Percentiles rank a stretch among this genome's conserved stretches.
These are phyloP conservation scores for Virgularia gustaviana DNA, from an alignment of 92 coral and sea anemone genomes.

Conservation along the genomic window DNA sequence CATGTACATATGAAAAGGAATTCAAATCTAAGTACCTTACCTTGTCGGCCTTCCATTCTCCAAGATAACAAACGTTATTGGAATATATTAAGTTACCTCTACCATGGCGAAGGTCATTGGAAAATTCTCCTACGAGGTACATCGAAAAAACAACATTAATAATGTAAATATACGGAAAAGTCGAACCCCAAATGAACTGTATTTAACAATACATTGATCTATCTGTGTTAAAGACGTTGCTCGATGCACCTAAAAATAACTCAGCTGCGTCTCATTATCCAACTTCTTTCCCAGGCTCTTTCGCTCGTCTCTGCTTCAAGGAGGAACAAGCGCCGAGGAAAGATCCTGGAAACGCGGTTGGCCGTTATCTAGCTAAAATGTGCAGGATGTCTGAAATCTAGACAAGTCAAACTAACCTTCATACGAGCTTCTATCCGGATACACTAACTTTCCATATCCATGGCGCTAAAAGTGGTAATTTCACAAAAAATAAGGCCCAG, in stretches of 20 bases:
- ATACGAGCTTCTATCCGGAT: slow-evolving; percentile 60
- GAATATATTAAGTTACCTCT: slow-evolving; percentile 69
- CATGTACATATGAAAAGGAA: background rate
- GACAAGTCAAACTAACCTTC: slow-evolving; percentile 63
- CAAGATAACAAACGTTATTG: slow-evolving; percentile 74
- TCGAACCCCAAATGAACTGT: no score
- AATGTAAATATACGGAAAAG: background rate
- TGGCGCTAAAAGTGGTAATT: slow-evolving; percentile 51
- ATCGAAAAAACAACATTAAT: background rate
- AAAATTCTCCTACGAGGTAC: slow-evolving; percentile 61
- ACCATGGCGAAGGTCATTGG: slow-evolving; percentile 65
- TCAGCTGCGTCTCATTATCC: no score
- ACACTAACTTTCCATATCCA: slow-evolving; percentile 71
- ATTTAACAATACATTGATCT: no score
- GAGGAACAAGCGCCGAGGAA: no score
- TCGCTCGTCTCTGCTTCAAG: no score
- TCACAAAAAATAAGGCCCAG: background rate
- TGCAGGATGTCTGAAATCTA: no score
- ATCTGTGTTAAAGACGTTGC: no score
- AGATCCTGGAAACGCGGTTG: no score
- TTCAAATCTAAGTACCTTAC: slow-evolving; percentile 37
- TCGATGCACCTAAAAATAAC: background rate
- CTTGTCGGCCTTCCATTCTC: slow-evolving; percentile 87
- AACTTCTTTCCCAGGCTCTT: no score
- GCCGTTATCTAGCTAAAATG: no score